A percentile compares a stretch with the other conserved stretches of the same genome.
These are phyloP conservation scores for Stichodactyla helianthus DNA, from an alignment of 64 coral and sea anemone species.

Conservation along the genomic window DNA sequence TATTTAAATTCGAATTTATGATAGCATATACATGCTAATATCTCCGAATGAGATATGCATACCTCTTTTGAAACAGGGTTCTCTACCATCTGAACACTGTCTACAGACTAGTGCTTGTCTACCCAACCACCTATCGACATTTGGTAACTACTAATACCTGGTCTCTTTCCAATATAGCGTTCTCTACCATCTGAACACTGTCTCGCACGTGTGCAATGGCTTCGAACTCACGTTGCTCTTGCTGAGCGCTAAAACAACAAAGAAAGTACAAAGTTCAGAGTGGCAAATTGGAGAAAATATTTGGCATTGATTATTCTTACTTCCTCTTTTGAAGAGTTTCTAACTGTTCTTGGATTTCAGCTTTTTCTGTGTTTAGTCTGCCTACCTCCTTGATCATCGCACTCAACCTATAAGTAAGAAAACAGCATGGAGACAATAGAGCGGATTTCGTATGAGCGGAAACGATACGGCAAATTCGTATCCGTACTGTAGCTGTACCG, in stretches of 20 bases:
- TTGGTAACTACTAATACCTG: conserved; percentile 51
- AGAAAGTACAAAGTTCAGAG: background rate
- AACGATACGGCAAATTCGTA: too few relatives aligned
- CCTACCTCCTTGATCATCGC: conserved; percentile 65
- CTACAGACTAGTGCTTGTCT: background rate
- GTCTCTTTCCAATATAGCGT: conserved; percentile 91
- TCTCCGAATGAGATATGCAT: background rate
- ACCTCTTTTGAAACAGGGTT: conserved; percentile 60
- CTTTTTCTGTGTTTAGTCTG: conserved; percentile 63
- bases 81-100: conserved; percentile 93
- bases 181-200: conserved; percentile 97
- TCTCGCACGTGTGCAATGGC: conserved; percentile 85
- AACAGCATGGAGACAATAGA: background rate
- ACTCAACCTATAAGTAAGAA: conserved; percentile 40
- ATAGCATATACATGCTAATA: background rate
- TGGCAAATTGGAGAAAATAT: background rate
- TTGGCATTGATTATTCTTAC: conserved; percentile 20
- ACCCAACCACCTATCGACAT: background rate
- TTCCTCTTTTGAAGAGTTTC: conserved; percentile 73
- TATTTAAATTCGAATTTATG: too few relatives aligned
- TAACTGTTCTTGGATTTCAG: conserved; percentile 76
- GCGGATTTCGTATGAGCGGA: background rate
- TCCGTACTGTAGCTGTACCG: too few relatives aligned
- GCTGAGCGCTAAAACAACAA: conserved; percentile 49
- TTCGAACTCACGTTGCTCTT: conserved; percentile 81